phyloP scores from a whole-genome alignment of 2,888 invertebrate species.

The Syritta pipiens region DNA sequence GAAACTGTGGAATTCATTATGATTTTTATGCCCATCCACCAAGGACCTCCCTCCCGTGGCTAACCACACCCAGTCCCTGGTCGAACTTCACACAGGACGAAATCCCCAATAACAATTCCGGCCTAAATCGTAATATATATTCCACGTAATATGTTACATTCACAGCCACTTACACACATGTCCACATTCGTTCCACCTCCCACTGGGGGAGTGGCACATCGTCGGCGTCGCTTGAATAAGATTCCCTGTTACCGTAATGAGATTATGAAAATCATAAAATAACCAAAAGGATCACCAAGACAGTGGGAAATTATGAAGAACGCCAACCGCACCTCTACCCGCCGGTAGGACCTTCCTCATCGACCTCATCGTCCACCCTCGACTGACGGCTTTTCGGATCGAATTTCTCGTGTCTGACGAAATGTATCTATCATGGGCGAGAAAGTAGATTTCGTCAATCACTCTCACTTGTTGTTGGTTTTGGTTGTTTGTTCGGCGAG shows the following conservation, averaged over 20 bases:
- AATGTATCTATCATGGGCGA: conserved; percentile 15
- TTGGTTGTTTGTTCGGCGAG: background rate
- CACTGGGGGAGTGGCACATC: too few relatives aligned
- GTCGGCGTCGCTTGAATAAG: background rate
- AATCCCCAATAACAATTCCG: background rate
- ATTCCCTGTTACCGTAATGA: too few relatives aligned
- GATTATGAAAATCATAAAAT: too few relatives aligned
- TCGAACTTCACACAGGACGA: too few relatives aligned
- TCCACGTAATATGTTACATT: conserved; percentile 3
- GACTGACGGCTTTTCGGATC: background rate
- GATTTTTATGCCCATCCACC: too few relatives aligned
- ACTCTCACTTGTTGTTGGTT: background rate
- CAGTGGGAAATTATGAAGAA: too few relatives aligned
- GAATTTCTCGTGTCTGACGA: conserved; percentile 2
- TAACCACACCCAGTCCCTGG: background rate
- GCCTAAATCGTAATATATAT: background rate
- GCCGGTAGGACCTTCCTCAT: background rate
- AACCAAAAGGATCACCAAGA: too few relatives aligned
- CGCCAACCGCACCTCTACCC: too few relatives aligned
- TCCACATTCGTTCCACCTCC: too few relatives aligned
- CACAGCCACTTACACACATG: conserved; percentile 7
- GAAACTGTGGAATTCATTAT: background rate
- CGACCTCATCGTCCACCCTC: background rate
- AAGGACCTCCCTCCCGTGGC: too few relatives aligned
- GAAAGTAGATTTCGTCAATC: conserved; percentile 23